Evolutionary conservation across 2,113 vertebrate species (phyloP).

Genomic region (Nerophis lumbriciformis): DNA sequence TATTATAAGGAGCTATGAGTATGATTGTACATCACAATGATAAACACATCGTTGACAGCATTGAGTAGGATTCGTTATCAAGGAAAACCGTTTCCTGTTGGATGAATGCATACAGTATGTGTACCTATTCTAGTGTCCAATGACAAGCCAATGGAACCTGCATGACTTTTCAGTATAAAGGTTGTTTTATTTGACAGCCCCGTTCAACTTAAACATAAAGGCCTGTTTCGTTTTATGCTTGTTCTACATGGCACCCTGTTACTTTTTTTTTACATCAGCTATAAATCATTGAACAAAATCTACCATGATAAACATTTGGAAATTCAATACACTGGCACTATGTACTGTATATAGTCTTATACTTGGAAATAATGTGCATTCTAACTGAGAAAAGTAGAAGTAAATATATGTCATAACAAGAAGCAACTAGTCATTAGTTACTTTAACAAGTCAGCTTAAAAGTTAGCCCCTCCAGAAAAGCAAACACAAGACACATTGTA

Average conservation of each 20-base stretch:
- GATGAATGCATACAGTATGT: too few relatives aligned
- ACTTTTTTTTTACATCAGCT: constrained; percentile 40
- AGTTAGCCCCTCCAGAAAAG: constrained; percentile 54
- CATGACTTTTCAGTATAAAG: constrained; percentile 70
- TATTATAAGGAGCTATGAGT: too few relatives aligned
- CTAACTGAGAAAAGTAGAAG: constrained; percentile 76
- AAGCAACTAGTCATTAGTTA: constrained; percentile 75
- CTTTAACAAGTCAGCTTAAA: constrained; percentile 64
- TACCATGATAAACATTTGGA: constrained; percentile 68
- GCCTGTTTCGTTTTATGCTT: constrained; percentile 54
- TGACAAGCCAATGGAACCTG: constrained; percentile 22
- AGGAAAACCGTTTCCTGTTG: too few relatives aligned
- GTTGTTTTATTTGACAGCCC: constrained; percentile 48
- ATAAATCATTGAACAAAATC: constrained; percentile 63
- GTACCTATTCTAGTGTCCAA: not conserved
- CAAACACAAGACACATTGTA: constrained; percentile 68
- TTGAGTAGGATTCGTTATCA: too few relatives aligned
- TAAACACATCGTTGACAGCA: too few relatives aligned
- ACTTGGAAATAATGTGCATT: constrained; percentile 71
- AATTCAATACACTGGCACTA: constrained; percentile 69
- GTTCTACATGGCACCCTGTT: constrained; percentile 55
- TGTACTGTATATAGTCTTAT: constrained; percentile 67
- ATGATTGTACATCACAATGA: too few relatives aligned
- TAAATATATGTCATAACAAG: constrained; percentile 72
- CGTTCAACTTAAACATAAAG: constrained; percentile 68